A percentile compares a stretch with the other conserved stretches of the same genome.
These are phyloP conservation scores for Hyla sarda DNA, from an alignment of 2,113 vertebrate species.

Conservation along the genomic window DNA sequence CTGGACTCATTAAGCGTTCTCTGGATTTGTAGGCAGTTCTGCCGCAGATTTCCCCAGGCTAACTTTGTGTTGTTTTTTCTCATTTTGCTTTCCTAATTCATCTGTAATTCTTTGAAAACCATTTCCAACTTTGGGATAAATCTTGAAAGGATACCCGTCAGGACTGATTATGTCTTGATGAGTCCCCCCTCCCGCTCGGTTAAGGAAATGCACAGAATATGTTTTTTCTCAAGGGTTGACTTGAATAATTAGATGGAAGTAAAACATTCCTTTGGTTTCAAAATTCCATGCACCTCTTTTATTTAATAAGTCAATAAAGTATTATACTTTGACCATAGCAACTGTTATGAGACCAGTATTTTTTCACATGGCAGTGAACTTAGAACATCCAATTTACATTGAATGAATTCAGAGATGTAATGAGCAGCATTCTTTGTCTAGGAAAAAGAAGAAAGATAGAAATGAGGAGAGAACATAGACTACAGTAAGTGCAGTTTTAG, in stretches of 20 bases:
- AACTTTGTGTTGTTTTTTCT: constrained; percentile 37
- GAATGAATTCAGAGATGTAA: constrained; percentile 1
- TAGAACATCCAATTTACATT: neutral
- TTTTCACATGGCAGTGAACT: neutral
- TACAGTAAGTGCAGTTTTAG: neutral
- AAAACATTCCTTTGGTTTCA: constrained; percentile 37
- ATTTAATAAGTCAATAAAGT: constrained; percentile 37
- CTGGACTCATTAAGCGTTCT: constrained; percentile 45
- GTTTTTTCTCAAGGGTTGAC: constrained; percentile 56
- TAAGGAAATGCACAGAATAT: constrained; percentile 54
- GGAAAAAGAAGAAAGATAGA: neutral
- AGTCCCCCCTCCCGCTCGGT: constrained; percentile 34
- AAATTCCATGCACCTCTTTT: constrained; percentile 38
- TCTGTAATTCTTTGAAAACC: constrained; percentile 59
- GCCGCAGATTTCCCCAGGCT: constrained; percentile 48
- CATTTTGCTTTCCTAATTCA: constrained; percentile 55
- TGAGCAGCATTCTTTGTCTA: constrained; percentile 14
- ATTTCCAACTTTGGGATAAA: constrained; percentile 59
- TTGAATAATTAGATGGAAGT: constrained; percentile 49
- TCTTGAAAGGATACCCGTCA: constrained; percentile 58
- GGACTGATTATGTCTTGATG: constrained; percentile 56
- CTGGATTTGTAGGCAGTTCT: constrained; percentile 39
- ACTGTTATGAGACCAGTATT: neutral
- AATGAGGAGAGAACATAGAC: neutral
- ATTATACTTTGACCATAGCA: constrained; percentile 3